phyloP scores from a whole-genome alignment of 2,888 invertebrate species.

The Chrysolina americana region DNA sequence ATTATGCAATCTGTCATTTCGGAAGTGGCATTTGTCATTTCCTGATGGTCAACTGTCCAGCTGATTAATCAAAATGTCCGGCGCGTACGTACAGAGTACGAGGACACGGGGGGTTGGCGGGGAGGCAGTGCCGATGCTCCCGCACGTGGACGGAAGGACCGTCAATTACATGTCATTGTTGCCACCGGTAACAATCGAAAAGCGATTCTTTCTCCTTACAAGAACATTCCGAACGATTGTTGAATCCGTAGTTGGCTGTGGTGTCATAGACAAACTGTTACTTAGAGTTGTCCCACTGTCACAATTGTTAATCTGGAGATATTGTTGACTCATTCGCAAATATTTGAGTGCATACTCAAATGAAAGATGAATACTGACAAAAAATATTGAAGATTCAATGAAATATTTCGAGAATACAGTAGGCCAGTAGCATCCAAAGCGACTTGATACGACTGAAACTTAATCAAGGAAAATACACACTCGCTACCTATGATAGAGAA shows the following conservation, averaged over 20 bases:
- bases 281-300: background rate
- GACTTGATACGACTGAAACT: no score
- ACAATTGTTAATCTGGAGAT: no score
- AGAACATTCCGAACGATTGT: slow-evolving; percentile 49
- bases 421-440: no score
- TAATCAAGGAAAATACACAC: no score
- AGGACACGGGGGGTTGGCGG: slow-evolving; percentile 32
- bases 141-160: slow-evolving; percentile 67
- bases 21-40: slow-evolving; percentile 65
- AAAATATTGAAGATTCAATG: no score
- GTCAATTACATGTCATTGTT: slow-evolving; percentile 64
- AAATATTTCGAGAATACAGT: no score
- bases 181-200: slow-evolving; percentile 44
- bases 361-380: no score
- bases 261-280: slow-evolving; percentile 4
- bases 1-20: slow-evolving; percentile 63
- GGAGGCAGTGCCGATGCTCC: slow-evolving; percentile 59
- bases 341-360: no score
- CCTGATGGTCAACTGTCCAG: slow-evolving; percentile 60
- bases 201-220: slow-evolving; percentile 59
- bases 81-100: slow-evolving; percentile 53
- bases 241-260: slow-evolving; percentile 33
- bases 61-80: slow-evolving; percentile 61
- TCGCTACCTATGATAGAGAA: no score
- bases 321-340: no score